A percentile compares a stretch with the other conserved stretches of the same genome.
Conservation (phyloP, 2,113 vertebrate genomes). For the Erythrocercus mccallii region DNA sequence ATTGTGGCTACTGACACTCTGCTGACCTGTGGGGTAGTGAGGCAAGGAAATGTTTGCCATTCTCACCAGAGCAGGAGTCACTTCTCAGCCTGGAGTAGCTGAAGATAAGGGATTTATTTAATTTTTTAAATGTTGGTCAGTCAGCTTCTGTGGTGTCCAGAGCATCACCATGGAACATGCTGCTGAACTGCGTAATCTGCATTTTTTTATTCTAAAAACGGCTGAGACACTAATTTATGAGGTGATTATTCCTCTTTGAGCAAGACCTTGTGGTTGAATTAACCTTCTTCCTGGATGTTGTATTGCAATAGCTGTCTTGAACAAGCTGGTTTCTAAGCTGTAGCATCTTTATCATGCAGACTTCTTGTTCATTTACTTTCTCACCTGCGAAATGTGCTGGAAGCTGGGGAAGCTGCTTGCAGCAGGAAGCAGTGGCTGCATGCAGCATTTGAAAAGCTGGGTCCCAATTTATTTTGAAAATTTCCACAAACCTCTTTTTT, state of each 20-base stretch:
- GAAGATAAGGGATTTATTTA: background rate
- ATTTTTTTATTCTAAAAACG: background rate
- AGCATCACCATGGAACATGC: background rate
- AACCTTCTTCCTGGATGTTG: background rate
- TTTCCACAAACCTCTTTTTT: background rate
- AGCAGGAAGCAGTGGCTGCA: background rate
- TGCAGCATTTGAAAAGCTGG: background rate
- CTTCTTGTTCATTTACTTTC: background rate
- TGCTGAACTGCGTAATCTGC: background rate
- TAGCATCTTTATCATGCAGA: background rate
- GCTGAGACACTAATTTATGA: conserved; percentile 12
- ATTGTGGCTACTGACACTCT: background rate
- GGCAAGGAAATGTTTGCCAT: background rate
- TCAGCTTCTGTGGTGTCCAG: background rate
- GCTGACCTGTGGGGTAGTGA: background rate
- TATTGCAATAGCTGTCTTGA: background rate
- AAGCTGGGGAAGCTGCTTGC: background rate
- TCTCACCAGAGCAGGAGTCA: background rate
- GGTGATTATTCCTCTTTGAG: background rate
- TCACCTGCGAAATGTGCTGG: background rate
- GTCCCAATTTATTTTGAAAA: background rate
- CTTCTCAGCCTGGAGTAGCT: background rate
- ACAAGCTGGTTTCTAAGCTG: background rate
- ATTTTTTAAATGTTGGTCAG: background rate
- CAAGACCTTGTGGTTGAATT: background rate